Evolutionary conservation across 2,888 invertebrate species (phyloP).

Genomic region (Cantharis nigra): DNA sequence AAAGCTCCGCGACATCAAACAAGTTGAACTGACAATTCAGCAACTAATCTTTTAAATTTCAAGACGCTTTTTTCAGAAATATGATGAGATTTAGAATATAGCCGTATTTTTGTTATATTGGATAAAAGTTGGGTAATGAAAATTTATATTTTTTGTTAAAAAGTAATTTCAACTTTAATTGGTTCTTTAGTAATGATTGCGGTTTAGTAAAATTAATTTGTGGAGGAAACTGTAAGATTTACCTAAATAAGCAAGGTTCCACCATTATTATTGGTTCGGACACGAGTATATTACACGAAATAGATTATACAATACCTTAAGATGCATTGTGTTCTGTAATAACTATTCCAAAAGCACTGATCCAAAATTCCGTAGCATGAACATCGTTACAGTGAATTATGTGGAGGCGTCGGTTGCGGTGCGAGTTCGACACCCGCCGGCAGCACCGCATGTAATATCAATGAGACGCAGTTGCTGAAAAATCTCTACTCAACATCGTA

Average conservation of each 20-base stretch:
- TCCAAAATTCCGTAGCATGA: slow-evolving; percentile 36
- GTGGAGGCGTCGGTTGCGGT: slow-evolving; percentile 24
- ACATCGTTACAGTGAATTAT: slow-evolving; percentile 39
- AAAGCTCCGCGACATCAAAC: not conserved
- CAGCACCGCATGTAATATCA: slow-evolving; percentile 37
- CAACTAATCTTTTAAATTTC: not conserved
- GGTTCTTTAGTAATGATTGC: not conserved
- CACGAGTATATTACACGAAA: not conserved
- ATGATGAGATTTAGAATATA: not conserved
- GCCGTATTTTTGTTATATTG: not conserved
- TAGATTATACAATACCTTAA: not conserved
- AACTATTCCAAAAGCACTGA: slow-evolving; percentile 26
- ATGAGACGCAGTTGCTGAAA: slow-evolving; percentile 31
- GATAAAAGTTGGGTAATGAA: not conserved
- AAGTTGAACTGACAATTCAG: not conserved
- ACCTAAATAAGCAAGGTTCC: not conserved
- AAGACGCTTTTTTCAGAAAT: not conserved
- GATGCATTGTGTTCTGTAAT: slow-evolving; percentile 11
- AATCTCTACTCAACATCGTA: slow-evolving; percentile 19
- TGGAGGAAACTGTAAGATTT: not conserved
- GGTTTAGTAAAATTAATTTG: not conserved
- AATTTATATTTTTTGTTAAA: not conserved
- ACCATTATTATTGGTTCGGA: not conserved
- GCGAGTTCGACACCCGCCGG: slow-evolving; percentile 32
- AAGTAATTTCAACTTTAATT: not conserved